A percentile compares a stretch with the other conserved stretches of the same genome.
These are phyloP conservation scores for Leptodactylus fallax DNA, from an alignment of 2,797 vertebrate genomes.

Conservation along the genomic window DNA sequence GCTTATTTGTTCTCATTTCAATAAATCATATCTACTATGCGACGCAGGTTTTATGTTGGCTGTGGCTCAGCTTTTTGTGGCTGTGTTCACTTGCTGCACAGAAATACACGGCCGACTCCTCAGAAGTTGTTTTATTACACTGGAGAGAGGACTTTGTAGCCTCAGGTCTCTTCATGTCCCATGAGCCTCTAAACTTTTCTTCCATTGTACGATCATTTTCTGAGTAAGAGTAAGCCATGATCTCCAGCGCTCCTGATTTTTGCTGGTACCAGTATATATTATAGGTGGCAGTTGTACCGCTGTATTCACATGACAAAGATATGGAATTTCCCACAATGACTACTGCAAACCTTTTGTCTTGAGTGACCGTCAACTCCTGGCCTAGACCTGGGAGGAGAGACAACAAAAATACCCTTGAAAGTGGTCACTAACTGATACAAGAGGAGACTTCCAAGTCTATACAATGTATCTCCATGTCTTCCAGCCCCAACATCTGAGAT, in stretches of 20 bases:
- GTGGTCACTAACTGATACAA: neutral
- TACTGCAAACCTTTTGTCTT: neutral
- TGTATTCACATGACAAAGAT: neutral
- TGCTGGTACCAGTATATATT: constrained; percentile 54
- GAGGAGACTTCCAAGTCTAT: neutral
- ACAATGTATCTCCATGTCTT: neutral
- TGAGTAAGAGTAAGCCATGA: neutral
- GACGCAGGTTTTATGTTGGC: neutral
- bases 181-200: neutral
- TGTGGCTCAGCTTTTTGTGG: neutral
- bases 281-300: neutral
- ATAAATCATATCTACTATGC: too few species aligned
- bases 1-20: neutral
- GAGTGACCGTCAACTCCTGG: constrained; percentile 24
- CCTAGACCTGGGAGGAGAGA: neutral
- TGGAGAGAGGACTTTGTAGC: neutral
- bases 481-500: too few species aligned
- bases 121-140: neutral
- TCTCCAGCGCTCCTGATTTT: neutral
- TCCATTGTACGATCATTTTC: neutral
- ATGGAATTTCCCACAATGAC: neutral
- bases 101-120: constrained; percentile 47
- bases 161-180: constrained; percentile 5
- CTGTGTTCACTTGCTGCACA: constrained; percentile 55
- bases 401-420: neutral